Conservation (phyloP, 2,888 invertebrate genomes). For the Calameuta idolon region DNA sequence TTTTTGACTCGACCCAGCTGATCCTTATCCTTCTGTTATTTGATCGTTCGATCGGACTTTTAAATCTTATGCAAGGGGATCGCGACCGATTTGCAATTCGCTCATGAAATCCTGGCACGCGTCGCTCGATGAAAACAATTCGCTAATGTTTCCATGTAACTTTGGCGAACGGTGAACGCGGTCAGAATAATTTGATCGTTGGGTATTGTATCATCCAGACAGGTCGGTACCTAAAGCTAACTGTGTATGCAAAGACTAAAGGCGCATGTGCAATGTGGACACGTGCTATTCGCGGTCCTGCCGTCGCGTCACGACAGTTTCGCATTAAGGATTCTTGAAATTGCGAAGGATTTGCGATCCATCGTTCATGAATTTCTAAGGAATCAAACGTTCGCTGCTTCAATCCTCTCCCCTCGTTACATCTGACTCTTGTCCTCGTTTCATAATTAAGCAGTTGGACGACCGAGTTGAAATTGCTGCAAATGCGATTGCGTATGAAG, state of each 20-base stretch:
- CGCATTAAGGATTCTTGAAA: not conserved
- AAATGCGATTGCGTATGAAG: not conserved
- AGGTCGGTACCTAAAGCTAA: not conserved
- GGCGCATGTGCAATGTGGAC: not conserved
- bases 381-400: not conserved
- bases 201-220: not conserved
- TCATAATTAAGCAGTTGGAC: not conserved
- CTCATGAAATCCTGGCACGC: constrained; percentile 12
- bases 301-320: not conserved
- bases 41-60: not conserved
- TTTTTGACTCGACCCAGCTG: not conserved
- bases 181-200: not conserved
- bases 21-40: not conserved
- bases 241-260: not conserved
- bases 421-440: not conserved
- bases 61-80: not conserved
- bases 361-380: not conserved
- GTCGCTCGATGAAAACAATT: not conserved
- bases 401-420: not conserved
- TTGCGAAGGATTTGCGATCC: not conserved
- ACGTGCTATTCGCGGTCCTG: not conserved
- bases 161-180: not conserved
- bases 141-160: not conserved
- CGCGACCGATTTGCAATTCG: constrained; percentile 3
- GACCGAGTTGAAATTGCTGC: not conserved